These are phyloP conservation scores for Agapornis canus DNA, from an alignment of 2,797 vertebrate species.

Conservation along the genomic window DNA sequence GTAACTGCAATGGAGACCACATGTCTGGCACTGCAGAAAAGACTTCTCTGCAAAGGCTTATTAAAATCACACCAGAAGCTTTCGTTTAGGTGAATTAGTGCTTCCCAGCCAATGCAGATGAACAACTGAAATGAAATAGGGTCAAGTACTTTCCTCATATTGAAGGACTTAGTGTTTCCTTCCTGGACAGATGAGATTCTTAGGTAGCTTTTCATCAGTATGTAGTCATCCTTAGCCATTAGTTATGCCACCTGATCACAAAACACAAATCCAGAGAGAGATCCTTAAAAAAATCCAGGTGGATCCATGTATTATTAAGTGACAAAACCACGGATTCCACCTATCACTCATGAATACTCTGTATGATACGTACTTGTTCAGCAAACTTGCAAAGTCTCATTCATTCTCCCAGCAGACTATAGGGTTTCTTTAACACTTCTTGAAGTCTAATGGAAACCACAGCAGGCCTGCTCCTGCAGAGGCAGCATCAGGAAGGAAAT, in stretches of 20 bases:
- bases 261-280: neutral
- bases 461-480: neutral
- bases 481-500: neutral
- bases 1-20: neutral
- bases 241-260: constrained; percentile 50
- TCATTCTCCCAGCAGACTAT: neutral
- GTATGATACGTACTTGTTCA: constrained; percentile 8
- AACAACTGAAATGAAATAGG: neutral
- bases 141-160: neutral
- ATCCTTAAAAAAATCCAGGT: neutral
- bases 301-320: constrained; percentile 42
- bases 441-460: neutral
- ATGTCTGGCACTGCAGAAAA: neutral
- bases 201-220: constrained; percentile 23
- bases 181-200: neutral
- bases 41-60: neutral
- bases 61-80: neutral
- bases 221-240: neutral
- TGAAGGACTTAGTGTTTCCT: neutral
- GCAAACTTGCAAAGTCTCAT: constrained; percentile 35
- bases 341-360: neutral
- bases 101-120: neutral
- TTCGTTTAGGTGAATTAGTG: neutral
- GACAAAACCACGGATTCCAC: constrained; percentile 5
- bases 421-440: neutral